A percentile compares a stretch with the other conserved stretches of the same genome.
Evolutionary conservation across 2,797 vertebrate species (phyloP).

Genomic region (Lateolabrax maculatus): DNA sequence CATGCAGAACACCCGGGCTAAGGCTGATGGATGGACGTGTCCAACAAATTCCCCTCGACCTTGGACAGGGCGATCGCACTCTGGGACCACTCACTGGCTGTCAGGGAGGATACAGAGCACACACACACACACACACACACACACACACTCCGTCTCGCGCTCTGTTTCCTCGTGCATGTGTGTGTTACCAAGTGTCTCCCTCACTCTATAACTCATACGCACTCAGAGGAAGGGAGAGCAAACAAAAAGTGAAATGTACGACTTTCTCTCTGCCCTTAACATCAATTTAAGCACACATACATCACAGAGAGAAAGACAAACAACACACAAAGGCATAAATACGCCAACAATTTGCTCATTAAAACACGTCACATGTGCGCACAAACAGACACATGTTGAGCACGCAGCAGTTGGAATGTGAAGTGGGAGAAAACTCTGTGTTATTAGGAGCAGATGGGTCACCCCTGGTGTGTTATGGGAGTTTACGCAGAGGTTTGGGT

Average conservation of each 20-base stretch:
- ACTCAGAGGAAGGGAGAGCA: background rate
- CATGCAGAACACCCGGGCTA: slow-evolving; percentile 28
- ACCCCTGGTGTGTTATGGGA: slow-evolving; percentile 30
- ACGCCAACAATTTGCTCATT: slow-evolving; percentile 25
- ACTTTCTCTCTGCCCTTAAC: slow-evolving; percentile 9
- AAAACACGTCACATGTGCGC: slow-evolving; percentile 34
- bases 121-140: too few species aligned
- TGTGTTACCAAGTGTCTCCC: slow-evolving; percentile 9
- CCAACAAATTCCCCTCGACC: slow-evolving; percentile 71
- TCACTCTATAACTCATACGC: slow-evolving; percentile 41
- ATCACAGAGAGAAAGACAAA: slow-evolving; percentile 25
- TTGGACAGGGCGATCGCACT: slow-evolving; percentile 66
- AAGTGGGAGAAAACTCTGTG: slow-evolving; percentile 25
- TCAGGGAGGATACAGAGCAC: slow-evolving; percentile 45
- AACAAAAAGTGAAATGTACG: slow-evolving; percentile 15
- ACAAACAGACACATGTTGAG: slow-evolving; percentile 60
- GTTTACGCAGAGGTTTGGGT: slow-evolving; percentile 47
- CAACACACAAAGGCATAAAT: slow-evolving; percentile 25
- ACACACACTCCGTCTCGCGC: slow-evolving; percentile 5
- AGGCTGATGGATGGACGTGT: slow-evolving; percentile 74
- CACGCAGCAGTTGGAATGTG: slow-evolving; percentile 70
- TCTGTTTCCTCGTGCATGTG: slow-evolving; percentile 2
- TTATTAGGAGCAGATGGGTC: slow-evolving; percentile 77
- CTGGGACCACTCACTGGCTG: slow-evolving; percentile 70
- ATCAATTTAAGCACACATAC: background rate